Conservation (phyloP, 2,113 vertebrate genomes). For the Thermophis baileyi region DNA sequence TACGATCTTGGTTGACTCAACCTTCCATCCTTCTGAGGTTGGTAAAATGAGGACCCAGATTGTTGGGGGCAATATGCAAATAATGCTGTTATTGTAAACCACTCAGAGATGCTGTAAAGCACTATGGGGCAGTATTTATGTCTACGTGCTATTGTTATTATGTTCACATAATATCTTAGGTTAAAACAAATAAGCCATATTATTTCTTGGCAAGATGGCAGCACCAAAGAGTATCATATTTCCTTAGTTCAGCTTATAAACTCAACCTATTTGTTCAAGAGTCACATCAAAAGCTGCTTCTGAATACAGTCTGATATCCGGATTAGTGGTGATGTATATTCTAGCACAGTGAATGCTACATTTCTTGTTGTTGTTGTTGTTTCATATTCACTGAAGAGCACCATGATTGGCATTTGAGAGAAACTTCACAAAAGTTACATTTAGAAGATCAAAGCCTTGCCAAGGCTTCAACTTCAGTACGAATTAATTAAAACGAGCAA, state of each 20-base stretch:
- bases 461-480: background rate
- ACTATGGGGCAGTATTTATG: background rate
- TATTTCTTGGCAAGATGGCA: background rate
- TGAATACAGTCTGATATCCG: background rate
- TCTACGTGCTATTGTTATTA: background rate
- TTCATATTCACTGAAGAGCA: background rate
- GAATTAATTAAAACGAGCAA: slow-evolving; percentile 17
- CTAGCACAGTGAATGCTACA: background rate
- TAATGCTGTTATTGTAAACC: background rate
- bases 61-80: background rate
- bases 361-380: background rate
- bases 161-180: background rate
- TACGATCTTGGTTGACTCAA: background rate
- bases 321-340: background rate
- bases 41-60: background rate
- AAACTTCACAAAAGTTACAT: slow-evolving; percentile 1
- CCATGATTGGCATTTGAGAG: slow-evolving; percentile 1
- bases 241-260: background rate
- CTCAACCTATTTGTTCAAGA: background rate
- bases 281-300: background rate
- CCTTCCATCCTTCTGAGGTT: background rate
- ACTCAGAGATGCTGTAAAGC: background rate
- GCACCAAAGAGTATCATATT: background rate
- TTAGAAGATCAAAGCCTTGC: slow-evolving; percentile 13
- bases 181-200: background rate